A percentile compares a stretch with the other conserved stretches of the same genome.
phyloP scores from a whole-genome alignment of 2,888 invertebrate species.

The Omphaloscelis lunosa region DNA sequence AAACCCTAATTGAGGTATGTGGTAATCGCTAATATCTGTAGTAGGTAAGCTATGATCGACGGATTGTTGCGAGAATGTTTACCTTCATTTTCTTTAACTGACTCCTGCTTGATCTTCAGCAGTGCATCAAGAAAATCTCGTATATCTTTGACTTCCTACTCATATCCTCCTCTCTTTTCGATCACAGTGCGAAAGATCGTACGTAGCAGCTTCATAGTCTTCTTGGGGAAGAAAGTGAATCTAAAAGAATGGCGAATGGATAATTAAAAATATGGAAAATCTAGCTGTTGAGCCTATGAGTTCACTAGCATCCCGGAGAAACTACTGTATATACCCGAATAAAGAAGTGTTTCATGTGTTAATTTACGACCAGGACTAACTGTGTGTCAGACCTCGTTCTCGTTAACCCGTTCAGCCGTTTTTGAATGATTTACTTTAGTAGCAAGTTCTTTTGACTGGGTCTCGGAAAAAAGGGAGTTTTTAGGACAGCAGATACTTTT shows the following conservation, averaged over 20 bases:
- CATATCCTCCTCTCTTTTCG: constrained; percentile 68
- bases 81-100: constrained; percentile 68
- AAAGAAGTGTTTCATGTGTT: neutral
- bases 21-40: no score
- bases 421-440: neutral
- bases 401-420: no score
- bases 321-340: neutral
- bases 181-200: constrained; percentile 67
- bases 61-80: neutral
- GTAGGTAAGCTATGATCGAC: neutral
- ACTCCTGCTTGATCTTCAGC: constrained; percentile 73
- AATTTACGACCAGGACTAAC: neutral
- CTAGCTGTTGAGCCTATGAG: neutral
- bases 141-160: constrained; percentile 53
- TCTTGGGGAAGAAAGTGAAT: constrained; percentile 76
- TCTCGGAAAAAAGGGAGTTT: neutral
- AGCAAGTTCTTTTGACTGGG: neutral
- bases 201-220: constrained; percentile 67
- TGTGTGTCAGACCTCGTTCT: neutral
- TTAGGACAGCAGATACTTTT: neutral
- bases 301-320: neutral
- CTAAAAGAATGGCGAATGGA: constrained; percentile 46
- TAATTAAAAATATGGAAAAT: neutral
- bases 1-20: neutral
- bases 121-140: constrained; percentile 76